Evolutionary conservation across 1,140 invertebrate species (phyloP), one percentile per base, ranked within the genome.

Genomic region (Ctenoplectra terminalis): DNA sequence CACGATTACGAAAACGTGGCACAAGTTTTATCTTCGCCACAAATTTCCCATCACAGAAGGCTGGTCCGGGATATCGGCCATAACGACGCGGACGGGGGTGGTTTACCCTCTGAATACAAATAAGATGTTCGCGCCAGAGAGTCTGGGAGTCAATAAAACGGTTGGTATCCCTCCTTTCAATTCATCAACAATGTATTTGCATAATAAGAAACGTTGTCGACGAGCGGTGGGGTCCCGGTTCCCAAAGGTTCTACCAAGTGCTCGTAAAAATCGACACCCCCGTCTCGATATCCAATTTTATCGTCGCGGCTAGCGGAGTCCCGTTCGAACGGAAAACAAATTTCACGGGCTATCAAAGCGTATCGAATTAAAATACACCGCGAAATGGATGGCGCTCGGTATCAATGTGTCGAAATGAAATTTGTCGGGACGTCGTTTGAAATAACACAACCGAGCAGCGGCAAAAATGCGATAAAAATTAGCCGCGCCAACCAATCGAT

Each of bases 1-100:
- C 37, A 60, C 85, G 74, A 87, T 87, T 87, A 87, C 82, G 73
- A 84, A 87, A 87, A 87, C 86, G 84, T 84, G 86, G 82, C 54
- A 78, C 86, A 75, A 82, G 85, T 82, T 87, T 87, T 87, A 87
- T 87, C 82, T 69, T 58, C 60, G 61, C 60, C 85, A 70, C 78
- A 87, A 87, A 87, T 87, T 87, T 67, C 60, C 69, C 66, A 78
- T 74, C 86, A 46, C 20, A 31, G 50, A 58, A 58, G 69, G 46
- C 60, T 58, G 23, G 15, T 11, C 29, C 40, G 17, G 52, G 40
- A 46, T 81, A 78, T 72, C 56, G 73, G 54, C 64, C 82, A 37
- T 87, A 84, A 87, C 74, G 78, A 70, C 54, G 64, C 43, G 71
- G 56, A 20, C 31, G 15, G 52, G 72, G 76, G 26, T 17, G 46